Evolutionary conservation across 2,888 invertebrate genomes (phyloP).

Genomic region (Willowsia nigromaculata): DNA sequence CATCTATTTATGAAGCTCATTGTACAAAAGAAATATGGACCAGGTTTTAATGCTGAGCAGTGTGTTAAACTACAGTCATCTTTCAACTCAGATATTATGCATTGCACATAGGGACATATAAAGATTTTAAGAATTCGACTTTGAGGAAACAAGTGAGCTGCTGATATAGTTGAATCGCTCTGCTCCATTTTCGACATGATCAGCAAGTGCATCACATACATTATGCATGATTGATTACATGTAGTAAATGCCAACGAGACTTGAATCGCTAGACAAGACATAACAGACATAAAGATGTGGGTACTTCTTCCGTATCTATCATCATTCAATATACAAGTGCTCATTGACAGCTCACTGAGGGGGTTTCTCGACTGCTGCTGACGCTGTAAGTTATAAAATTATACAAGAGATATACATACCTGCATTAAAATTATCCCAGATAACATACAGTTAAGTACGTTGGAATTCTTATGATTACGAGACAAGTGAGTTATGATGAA

Average conservation of each 20-base stretch:
- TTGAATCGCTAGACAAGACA: slow-evolving; percentile 3
- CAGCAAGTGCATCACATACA: slow-evolving; percentile 17
- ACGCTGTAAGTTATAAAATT: too few species aligned
- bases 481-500: too few species aligned
- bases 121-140: not conserved
- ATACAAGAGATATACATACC: too few species aligned
- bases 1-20: not conserved
- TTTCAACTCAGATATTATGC: not conserved
- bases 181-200: not conserved
- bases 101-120: not conserved
- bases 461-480: too few species aligned
- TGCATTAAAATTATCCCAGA: too few species aligned
- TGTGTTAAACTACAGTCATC: too few species aligned
- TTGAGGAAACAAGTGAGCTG: slow-evolving; percentile 3
- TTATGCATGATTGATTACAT: slow-evolving; percentile 34
- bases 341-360: slow-evolving; percentile 23
- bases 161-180: not conserved
- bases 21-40: not conserved
- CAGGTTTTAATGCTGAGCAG: not conserved
- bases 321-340: too few species aligned
- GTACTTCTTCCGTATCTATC: not conserved
- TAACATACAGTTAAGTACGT: too few species aligned
- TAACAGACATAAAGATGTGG: not conserved
- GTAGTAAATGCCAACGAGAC: not conserved
- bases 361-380: too few species aligned